Evolutionary conservation across 1,140 invertebrate genomes (phyloP).

Genomic region (Drosophila orena): DNA sequence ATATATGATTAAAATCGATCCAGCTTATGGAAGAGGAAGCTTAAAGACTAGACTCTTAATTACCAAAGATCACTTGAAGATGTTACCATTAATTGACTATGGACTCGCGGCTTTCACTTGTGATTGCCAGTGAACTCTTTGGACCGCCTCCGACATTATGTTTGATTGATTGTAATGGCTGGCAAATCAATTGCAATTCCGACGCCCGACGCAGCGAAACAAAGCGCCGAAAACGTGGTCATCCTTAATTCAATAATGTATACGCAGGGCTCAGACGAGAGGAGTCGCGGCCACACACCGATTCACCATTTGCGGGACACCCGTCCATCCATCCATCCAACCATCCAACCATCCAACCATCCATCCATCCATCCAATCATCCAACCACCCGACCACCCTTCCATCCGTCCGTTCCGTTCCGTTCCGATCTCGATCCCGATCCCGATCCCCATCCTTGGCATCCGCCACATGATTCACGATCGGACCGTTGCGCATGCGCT

Average conservation of each 20-base stretch:
- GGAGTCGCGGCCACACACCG: constrained; percentile 43
- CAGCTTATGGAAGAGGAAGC: background rate
- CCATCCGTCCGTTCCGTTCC: background rate
- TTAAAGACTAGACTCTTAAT: background rate
- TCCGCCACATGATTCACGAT: constrained; percentile 44
- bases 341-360: background rate
- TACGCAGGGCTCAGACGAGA: constrained; percentile 48
- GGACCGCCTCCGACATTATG: constrained; percentile 31
- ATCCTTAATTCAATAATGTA: constrained; percentile 84
- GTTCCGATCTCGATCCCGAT: constrained; percentile 10
- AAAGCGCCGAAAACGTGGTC: constrained; percentile 78
- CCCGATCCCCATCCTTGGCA: constrained; percentile 23
- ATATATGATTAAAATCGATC: background rate
- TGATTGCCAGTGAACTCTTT: constrained; percentile 25
- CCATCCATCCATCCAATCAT: background rate
- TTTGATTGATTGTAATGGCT: constrained; percentile 80
- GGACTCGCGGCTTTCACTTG: constrained; percentile 33
- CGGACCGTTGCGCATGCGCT: constrained; percentile 48
- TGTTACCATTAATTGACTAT: constrained; percentile 21
- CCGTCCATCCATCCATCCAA: constrained; percentile 6
- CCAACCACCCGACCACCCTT: background rate
- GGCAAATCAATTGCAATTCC: constrained; percentile 75
- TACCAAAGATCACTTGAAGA: background rate
- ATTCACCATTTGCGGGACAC: constrained; percentile 4
- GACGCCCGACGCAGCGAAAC: constrained; percentile 54